Evolutionary conservation across 2,888 invertebrate genomes (phyloP).

Genomic region (Hirtodrosophila cameraria): DNA sequence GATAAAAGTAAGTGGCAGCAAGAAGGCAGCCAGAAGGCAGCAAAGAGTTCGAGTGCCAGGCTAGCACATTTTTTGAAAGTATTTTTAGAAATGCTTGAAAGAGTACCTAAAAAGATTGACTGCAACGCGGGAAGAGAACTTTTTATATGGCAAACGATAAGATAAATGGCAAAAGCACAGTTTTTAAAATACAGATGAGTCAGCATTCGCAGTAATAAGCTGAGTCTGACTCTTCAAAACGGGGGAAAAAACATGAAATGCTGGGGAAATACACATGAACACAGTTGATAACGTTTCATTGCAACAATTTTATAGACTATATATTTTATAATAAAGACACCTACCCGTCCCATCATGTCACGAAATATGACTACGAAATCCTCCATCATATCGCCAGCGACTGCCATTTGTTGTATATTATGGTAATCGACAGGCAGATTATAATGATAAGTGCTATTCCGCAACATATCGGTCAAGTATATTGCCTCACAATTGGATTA

Average conservation of each 20-base stretch:
- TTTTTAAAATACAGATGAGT: slow-evolving; percentile 24
- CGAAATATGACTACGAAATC: slow-evolving; percentile 90
- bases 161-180: slow-evolving; percentile 33
- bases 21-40: neutral
- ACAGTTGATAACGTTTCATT: too few relatives aligned
- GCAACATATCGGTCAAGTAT: slow-evolving; percentile 73
- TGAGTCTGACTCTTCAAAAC: too few relatives aligned
- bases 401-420: slow-evolving; percentile 86
- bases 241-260: slow-evolving; percentile 12
- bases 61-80: slow-evolving; percentile 34
- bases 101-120: slow-evolving; percentile 7
- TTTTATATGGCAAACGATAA: slow-evolving; percentile 47
- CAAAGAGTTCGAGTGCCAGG: slow-evolving; percentile 26
- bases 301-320: neutral
- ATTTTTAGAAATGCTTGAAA: slow-evolving; percentile 32
- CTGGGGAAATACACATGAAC: neutral
- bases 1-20: neutral
- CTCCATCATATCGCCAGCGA: slow-evolving; percentile 89
- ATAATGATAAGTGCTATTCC: slow-evolving; percentile 75
- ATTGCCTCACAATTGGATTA: slow-evolving; percentile 1
- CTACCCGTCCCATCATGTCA: slow-evolving; percentile 89
- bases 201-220: slow-evolving; percentile 8
- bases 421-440: slow-evolving; percentile 87
- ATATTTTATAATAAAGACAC: too few relatives aligned
- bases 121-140: neutral